Evolutionary conservation across 2,113 vertebrate genomes (phyloP).

Genomic region (Aleadryas rufinucha): DNA sequence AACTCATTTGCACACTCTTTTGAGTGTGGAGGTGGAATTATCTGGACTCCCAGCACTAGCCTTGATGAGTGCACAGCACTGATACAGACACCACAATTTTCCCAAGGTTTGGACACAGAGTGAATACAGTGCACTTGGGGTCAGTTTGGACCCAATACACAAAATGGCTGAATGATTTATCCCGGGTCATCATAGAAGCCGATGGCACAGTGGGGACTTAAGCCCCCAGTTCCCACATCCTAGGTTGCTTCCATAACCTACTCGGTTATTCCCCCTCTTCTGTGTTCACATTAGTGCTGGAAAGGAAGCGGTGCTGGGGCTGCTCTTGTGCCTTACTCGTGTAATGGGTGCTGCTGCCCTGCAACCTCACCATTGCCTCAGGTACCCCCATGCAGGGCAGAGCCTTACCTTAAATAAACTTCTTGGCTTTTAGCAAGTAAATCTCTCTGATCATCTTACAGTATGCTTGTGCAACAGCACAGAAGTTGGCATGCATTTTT

Average conservation of each 20-base stretch:
- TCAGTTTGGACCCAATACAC: not conserved
- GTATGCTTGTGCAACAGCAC: not conserved
- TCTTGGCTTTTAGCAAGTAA: not conserved
- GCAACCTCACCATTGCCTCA: not conserved
- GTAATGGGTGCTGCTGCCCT: not conserved
- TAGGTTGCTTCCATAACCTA: not conserved
- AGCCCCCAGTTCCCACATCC: not conserved
- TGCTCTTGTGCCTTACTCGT: not conserved
- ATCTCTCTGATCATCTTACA: not conserved
- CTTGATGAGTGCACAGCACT: not conserved
- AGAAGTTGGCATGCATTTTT: not conserved
- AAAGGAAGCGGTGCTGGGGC: not conserved
- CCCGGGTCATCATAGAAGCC: not conserved
- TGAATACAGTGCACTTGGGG: not conserved
- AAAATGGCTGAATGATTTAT: not conserved
- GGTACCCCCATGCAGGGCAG: not conserved
- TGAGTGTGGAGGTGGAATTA: not conserved
- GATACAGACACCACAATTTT: not conserved
- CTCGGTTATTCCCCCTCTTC: not conserved
- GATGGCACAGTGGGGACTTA: not conserved
- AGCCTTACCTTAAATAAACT: constrained; percentile 27
- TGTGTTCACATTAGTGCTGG: not conserved
- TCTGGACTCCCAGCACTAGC: not conserved
- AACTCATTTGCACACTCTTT: not conserved
- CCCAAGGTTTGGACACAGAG: not conserved